phyloP scores from a whole-genome alignment of 2,888 invertebrate species.

The Lissonota sp. region DNA sequence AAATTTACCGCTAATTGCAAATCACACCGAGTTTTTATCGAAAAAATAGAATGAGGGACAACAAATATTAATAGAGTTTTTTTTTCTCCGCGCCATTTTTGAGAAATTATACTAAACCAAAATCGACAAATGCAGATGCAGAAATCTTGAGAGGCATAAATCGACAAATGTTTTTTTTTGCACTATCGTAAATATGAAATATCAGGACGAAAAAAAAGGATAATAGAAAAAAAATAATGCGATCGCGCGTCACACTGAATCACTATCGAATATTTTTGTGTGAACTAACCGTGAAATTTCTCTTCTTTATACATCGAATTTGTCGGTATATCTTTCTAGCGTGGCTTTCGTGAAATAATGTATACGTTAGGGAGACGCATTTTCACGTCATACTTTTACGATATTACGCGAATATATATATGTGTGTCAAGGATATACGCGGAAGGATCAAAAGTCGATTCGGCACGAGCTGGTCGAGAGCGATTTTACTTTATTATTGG shows the following conservation, averaged over 20 bases:
- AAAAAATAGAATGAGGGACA: too few species aligned
- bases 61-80: too few species aligned
- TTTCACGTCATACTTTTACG: constrained; percentile 4
- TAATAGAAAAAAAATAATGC: not conserved
- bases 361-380: not conserved
- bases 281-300: constrained; percentile 64
- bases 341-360: constrained; percentile 24
- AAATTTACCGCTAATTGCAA: too few species aligned
- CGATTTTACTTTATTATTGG: too few species aligned
- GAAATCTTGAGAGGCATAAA: too few species aligned
- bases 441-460: constrained; percentile 34
- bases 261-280: constrained; percentile 34
- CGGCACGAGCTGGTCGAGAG: not conserved
- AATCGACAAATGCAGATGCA: too few species aligned
- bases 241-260: constrained; percentile 38
- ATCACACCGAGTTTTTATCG: too few species aligned
- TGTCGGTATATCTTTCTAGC: constrained; percentile 4
- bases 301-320: constrained; percentile 63
- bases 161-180: too few species aligned
- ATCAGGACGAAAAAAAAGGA: not conserved
- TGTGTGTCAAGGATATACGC: not conserved
- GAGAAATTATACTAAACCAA: too few species aligned
- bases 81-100: too few species aligned
- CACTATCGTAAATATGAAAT: not conserved
- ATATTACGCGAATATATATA: not conserved